Evolutionary conservation across 2,888 invertebrate genomes (phyloP), one percentile per base, ranked within the genome.

Genomic region (Trachelus iudaicus): DNA sequence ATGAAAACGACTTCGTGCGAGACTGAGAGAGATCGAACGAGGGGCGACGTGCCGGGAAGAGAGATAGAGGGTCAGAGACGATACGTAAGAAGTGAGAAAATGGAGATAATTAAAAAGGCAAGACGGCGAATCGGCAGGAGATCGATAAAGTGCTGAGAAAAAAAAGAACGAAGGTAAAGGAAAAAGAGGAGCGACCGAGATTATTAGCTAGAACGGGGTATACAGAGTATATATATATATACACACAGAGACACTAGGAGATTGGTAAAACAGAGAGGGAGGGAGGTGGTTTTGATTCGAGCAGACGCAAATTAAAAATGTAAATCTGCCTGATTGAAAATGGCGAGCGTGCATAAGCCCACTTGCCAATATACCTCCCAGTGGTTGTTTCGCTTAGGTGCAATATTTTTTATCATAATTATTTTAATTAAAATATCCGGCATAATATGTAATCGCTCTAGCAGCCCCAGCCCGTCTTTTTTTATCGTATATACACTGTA

Each of bases 51-150:
- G 69, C 30, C 69, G 37, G 30, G 40, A 74, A 37, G 73, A 69
- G 40, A 40, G 40, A 40, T 15, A 40, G 40, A 40, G 40, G 15
- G 15, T 6, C 15, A 6, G 40, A 6, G 40, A 40, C 40, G 40
- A 13, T 69, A 85, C 86, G 83, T 87, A 87, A 87, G 88, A 85
- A 85, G 84, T 84, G 87, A 86, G 87, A 86, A 85, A 86, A 85
- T 83, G 83, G 84, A 88, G 88, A 88, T 88, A 88, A 89, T 89
- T 89, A 89, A 88, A 89, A 82, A 82, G 84, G 81, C 81, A 81
- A 83, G 78, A 78, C 69, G 75, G 78, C 79, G 76, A 40, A 40
- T 40, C 40, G 40, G 15, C 40, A 40, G 40, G 40, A 15, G 40
- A 40, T 40, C 40, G 40, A 40, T 40, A 40, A 40, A 15, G 15